A percentile compares a stretch with the other conserved stretches of the same genome.
These are phyloP conservation scores for Artemia sinica DNA, from an alignment of 2,888 invertebrate genomes.

Conservation along the genomic window DNA sequence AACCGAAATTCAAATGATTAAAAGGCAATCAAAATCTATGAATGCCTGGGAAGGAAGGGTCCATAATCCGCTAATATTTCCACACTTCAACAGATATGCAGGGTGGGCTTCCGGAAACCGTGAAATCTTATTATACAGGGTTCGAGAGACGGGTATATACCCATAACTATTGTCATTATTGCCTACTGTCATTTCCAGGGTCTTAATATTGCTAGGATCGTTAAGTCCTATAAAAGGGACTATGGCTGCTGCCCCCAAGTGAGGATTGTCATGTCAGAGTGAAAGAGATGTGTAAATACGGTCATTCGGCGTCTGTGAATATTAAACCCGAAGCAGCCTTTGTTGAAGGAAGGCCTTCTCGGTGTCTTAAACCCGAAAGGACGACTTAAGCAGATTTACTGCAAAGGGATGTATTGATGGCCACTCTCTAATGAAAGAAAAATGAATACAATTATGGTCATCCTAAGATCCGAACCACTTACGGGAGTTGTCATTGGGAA, in stretches of 20 bases:
- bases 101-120: slow-evolving; percentile 2
- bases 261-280: slow-evolving; percentile 6
- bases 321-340: slow-evolving; percentile 2
- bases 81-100: not conserved
- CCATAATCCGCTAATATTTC: not conserved
- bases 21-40: no score
- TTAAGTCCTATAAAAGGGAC: slow-evolving; percentile 13
- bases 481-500: no score
- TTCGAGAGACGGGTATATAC: not conserved
- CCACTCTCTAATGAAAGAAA: no score
- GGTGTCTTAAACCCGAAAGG: no score
- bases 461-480: no score
- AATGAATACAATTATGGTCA: no score
- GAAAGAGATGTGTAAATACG: slow-evolving; percentile 12
- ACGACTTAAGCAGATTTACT: no score
- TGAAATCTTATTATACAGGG: slow-evolving; percentile 13
- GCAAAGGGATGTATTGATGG: no score
- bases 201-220: slow-evolving; percentile 4
- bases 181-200: slow-evolving; percentile 11
- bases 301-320: slow-evolving; percentile 11
- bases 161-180: slow-evolving; percentile 13
- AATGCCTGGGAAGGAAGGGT: slow-evolving; percentile 7
- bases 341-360: not conserved
- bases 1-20: no score
- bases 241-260: slow-evolving; percentile 11